Conservation (phyloP, 2,888 invertebrate genomes). For the Lysandra bellargus region DNA sequence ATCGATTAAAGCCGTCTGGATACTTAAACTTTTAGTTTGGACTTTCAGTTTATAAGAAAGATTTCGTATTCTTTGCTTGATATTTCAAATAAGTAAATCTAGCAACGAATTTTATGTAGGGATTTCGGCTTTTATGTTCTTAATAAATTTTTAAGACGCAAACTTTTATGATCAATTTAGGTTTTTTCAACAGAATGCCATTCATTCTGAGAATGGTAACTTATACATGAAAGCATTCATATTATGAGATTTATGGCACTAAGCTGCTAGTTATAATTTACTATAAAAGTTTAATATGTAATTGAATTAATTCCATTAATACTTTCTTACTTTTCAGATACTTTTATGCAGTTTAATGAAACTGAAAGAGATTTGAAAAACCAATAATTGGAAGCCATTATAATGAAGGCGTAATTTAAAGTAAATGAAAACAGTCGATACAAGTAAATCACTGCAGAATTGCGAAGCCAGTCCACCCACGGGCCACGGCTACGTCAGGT, state of each 20-base stretch:
- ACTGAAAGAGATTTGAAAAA: not conserved
- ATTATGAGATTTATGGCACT: not conserved
- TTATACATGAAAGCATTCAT: not conserved
- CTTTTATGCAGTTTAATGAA: not conserved
- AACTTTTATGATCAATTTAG: not conserved
- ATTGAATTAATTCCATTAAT: not conserved
- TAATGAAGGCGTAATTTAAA: not conserved
- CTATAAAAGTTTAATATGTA: no score
- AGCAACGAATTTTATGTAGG: no score
- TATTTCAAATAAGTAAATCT: not conserved
- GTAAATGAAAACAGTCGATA: conserved; percentile 31
- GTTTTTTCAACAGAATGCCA: not conserved
- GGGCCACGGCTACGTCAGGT: conserved; percentile 47
- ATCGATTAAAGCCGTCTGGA: conserved; percentile 28
- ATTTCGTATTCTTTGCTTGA: not conserved
- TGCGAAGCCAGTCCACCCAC: conserved; percentile 54
- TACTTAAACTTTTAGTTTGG: not conserved
- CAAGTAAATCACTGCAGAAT: conserved; percentile 35
- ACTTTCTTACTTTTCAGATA: not conserved
- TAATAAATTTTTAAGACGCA: not conserved
- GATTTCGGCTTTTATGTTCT: not conserved
- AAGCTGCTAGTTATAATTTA: not conserved
- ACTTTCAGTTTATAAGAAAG: not conserved
- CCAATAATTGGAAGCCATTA: conserved; percentile 9
- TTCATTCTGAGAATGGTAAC: not conserved